These are phyloP conservation scores for Megaleporinus macrocephalus DNA, from an alignment of 2,113 vertebrate species.

Conservation along the genomic window DNA sequence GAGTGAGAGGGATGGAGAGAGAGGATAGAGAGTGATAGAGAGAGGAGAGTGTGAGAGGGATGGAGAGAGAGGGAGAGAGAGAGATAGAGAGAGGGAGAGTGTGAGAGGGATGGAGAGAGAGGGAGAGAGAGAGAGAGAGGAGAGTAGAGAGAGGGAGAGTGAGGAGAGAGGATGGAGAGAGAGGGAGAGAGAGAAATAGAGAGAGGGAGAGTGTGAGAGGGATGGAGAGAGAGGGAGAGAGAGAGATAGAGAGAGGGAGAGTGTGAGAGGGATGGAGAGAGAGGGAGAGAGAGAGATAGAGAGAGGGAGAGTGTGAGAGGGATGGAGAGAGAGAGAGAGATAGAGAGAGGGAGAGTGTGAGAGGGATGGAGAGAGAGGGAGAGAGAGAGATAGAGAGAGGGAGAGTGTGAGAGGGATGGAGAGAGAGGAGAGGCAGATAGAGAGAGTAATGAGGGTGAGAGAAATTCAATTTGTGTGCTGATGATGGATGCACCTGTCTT, in stretches of 20 bases:
- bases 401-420: constrained; percentile 43
- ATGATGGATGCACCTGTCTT: constrained; percentile 82
- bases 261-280: constrained; percentile 9
- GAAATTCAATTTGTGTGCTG: constrained; percentile 78
- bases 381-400: constrained; percentile 15
- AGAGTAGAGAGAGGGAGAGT: constrained; percentile 12
- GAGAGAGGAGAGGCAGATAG: constrained; percentile 18
- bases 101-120: constrained; percentile 65
- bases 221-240: constrained; percentile 62
- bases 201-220: constrained; percentile 47
- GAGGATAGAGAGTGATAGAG: constrained; percentile 10
- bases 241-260: constrained; percentile 52
- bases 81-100: constrained; percentile 37
- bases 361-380: constrained; percentile 3
- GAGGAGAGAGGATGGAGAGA: constrained; percentile 11
- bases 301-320: constrained; percentile 31
- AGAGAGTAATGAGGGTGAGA: constrained; percentile 70
- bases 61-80: constrained; percentile 45
- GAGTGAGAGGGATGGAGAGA: constrained; percentile 60
- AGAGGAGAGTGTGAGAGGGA: constrained; percentile 17
- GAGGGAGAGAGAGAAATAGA: constrained; percentile 43
- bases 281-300: constrained; percentile 39
- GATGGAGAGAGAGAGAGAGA: constrained; percentile 53
- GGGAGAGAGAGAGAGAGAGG: constrained; percentile 59
- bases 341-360: constrained; percentile 62